Base-by-base conservation (phyloP, 1,140 invertebrate genomes). In the Bicyclus anynana region DNA sequence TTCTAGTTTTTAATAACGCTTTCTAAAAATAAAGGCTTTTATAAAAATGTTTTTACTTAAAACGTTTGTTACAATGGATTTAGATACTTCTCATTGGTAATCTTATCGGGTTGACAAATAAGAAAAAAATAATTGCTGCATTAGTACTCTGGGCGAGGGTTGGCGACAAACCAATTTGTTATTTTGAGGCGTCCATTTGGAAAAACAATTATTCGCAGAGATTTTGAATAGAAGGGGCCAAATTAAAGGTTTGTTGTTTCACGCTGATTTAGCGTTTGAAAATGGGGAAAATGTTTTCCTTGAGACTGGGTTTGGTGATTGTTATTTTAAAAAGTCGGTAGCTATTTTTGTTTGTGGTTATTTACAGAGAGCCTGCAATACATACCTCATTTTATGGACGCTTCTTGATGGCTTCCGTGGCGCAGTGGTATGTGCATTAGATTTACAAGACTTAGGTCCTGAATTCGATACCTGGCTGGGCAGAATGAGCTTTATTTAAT, bases 101-200 rank as follows among this genome's bases (percentile, higher is more conserved):
- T 14, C 27, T 44, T 55, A 61, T 61, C 52, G 51, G 48, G 13
- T 21, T 46, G 49, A 59, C 44, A 57, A 64, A 59, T 67, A 64
- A 47, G 42, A 53, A 59, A 59, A 61, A 62, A 60, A 61, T n/a
- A 57, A 59, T 44, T 56, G 53, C 60, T 53, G 53, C 48, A 54
- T 59, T 52, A 59, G 48, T 52, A 47, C 57, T 51, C 52, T 64
- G 55, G 54, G 60, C 65, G 59, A 72, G 73, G 74, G 74, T 62
- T 72, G 66, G 61, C 67, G 63, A 73, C 71, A 75, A 77, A 74
- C 74, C 71, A 84, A 78, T 80, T 69, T 84, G 77, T 84, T 84
- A 84, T 84, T 84, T 81, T 77, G 77, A 80, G 65, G 65, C 75
- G 67, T 74, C 77, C 80, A 78, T 69, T 80, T 67, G 78, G 80